Conservation (phyloP, 2,113 vertebrate species). For the Polyodon spathula region DNA sequence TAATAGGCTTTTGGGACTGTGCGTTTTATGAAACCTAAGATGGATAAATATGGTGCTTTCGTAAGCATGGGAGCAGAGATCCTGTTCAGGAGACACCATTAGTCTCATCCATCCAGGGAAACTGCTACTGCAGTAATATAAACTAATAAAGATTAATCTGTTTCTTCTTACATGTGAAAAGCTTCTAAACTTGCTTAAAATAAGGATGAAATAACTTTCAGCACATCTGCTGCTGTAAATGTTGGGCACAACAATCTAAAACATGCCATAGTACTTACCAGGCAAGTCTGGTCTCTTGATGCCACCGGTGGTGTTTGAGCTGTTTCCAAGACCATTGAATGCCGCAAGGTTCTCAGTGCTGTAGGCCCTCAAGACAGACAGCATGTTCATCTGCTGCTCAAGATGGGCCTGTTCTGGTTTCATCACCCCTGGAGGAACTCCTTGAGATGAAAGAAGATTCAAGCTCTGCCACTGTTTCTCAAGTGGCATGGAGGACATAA, state of each 20-base stretch:
- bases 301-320: constrained; percentile 68
- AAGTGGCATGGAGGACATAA: constrained; percentile 48
- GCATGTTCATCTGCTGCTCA: constrained; percentile 94
- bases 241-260: constrained; percentile 19
- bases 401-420: constrained; percentile 78
- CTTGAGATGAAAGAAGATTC: constrained; percentile 68
- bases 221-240: constrained; percentile 37
- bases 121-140: constrained; percentile 58
- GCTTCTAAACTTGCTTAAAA: constrained; percentile 67
- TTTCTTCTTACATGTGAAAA: constrained; percentile 57
- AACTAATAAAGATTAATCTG: constrained; percentile 75
- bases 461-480: constrained; percentile 87
- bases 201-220: constrained; percentile 66
- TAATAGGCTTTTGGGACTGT: constrained; percentile 68
- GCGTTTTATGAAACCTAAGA: constrained; percentile 67
- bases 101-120: constrained; percentile 50
- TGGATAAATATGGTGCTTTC: constrained; percentile 66
- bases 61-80: constrained; percentile 55
- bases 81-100: constrained; percentile 52
- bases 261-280: constrained; percentile 73
- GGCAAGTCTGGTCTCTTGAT: constrained; percentile 93
- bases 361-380: constrained; percentile 95
- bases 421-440: constrained; percentile 66
- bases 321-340: constrained; percentile 87
- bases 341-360: constrained; percentile 84